Percentiles rank a stretch among this genome's conserved stretches.
Conservation (phyloP, 2,113 vertebrate species). For the Toxotes jaculatrix region DNA sequence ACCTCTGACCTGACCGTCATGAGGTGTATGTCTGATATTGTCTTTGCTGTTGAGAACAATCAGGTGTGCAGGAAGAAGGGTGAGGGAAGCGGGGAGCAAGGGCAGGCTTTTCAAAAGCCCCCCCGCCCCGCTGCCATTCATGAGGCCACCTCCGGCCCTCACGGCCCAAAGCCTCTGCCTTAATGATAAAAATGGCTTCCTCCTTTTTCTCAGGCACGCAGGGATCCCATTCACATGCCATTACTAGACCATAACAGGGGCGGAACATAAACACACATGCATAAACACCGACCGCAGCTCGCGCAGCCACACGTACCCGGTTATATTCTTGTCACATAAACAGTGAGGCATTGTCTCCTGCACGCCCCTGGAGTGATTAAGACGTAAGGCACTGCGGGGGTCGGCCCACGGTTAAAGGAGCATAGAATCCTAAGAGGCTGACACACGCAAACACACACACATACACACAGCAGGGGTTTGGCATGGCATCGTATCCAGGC, state of each 20-base stretch:
- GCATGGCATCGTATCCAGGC: conserved; percentile 71
- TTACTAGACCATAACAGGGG: conserved; percentile 49
- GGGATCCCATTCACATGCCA: conserved; percentile 30
- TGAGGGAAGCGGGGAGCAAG: conserved; percentile 8
- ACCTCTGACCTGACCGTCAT: conserved; percentile 49
- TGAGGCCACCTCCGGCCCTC: conserved; percentile 21
- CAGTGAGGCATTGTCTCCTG: conserved; percentile 64
- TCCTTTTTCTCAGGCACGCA: background rate
- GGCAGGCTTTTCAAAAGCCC: conserved; percentile 40
- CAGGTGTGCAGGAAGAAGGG: conserved; percentile 34
- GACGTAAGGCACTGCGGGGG: conserved; percentile 60
- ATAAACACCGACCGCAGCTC: conserved; percentile 22
- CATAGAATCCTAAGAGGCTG: conserved; percentile 60
- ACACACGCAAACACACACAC: conserved; percentile 38
- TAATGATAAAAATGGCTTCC: conserved; percentile 40
- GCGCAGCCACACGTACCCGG: conserved; percentile 11
- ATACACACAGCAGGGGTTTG: conserved; percentile 76
- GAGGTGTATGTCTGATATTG: conserved; percentile 42
- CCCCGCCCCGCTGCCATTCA: conserved; percentile 8
- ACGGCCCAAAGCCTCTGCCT: background rate
- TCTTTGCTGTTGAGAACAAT: conserved; percentile 38
- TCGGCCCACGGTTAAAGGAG: conserved; percentile 57
- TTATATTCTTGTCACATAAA: conserved; percentile 71
- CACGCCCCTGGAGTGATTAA: conserved; percentile 68
- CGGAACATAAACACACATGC: conserved; percentile 55